Conservation (phyloP, 1,140 invertebrate species). For the Sarcophaga peregrina region DNA sequence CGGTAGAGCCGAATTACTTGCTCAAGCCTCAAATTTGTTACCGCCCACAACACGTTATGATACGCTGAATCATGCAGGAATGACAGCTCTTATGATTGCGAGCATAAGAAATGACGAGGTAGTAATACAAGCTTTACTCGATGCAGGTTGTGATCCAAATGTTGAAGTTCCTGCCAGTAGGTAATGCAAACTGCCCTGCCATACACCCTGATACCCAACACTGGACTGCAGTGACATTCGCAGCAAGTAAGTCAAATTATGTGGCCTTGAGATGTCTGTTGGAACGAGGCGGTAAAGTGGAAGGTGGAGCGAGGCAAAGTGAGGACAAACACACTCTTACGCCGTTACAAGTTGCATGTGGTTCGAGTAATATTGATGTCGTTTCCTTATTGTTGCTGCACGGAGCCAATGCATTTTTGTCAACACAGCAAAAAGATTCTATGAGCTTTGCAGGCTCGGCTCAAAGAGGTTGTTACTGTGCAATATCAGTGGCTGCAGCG, state of each 20-base stretch:
- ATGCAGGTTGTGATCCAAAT: slow-evolving; percentile 82
- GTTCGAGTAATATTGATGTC: slow-evolving; percentile 83
- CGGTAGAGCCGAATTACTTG: slow-evolving; percentile 80
- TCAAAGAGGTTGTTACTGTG: slow-evolving; percentile 85
- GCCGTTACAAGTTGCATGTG: slow-evolving; percentile 85
- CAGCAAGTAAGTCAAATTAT: slow-evolving; percentile 72
- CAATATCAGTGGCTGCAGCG: slow-evolving; percentile 86
- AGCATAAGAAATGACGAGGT: slow-evolving; percentile 83
- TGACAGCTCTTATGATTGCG: slow-evolving; percentile 85
- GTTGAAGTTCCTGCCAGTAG: slow-evolving; percentile 73
- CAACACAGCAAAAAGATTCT: slow-evolving; percentile 83
- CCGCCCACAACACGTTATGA: slow-evolving; percentile 78
- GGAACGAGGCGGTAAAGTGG: slow-evolving; percentile 84
- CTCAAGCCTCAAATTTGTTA: slow-evolving; percentile 80
- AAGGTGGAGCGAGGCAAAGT: slow-evolving; percentile 82
- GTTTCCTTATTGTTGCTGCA: slow-evolving; percentile 82
- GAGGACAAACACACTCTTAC: slow-evolving; percentile 89
- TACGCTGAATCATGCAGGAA: slow-evolving; percentile 81
- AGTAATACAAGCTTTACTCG: slow-evolving; percentile 77
- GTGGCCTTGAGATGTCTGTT: slow-evolving; percentile 73
- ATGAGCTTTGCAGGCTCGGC: slow-evolving; percentile 86
- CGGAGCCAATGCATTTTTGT: slow-evolving; percentile 87
- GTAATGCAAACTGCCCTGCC: slow-evolving; percentile 63
- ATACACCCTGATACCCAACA: slow-evolving; percentile 79
- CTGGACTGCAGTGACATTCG: slow-evolving; percentile 82